Evolutionary conservation across 2,888 invertebrate species (phyloP).

Genomic region (Gari tellinella): DNA sequence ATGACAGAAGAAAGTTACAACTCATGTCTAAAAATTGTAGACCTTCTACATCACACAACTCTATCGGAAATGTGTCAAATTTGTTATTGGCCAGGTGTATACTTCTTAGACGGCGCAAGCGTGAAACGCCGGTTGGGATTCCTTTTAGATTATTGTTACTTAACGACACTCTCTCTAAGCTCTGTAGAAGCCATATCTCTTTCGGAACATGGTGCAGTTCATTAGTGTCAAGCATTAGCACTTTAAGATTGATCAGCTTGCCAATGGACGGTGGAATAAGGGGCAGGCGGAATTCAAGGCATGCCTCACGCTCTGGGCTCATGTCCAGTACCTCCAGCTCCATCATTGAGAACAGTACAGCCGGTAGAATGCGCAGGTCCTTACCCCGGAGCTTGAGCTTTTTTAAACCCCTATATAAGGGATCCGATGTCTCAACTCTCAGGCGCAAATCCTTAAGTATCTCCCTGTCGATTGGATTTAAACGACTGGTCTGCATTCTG

Average conservation of each 20-base stretch:
- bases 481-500: conserved; percentile 22
- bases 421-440: conserved; percentile 79
- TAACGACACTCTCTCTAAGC: conserved; percentile 81
- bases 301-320: conserved; percentile 83
- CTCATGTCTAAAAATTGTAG: conserved; percentile 84
- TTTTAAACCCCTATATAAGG: conserved; percentile 76
- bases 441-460: conserved; percentile 69
- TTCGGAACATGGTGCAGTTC: conserved; percentile 77
- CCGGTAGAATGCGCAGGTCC: conserved; percentile 78
- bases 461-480: conserved; percentile 36
- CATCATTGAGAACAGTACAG: conserved; percentile 78
- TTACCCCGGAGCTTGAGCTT: conserved; percentile 80
- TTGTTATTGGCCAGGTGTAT: conserved; percentile 84
- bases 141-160: conserved; percentile 81
- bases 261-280: conserved; percentile 79
- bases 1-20: conserved; percentile 79
- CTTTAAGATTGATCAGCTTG: conserved; percentile 77
- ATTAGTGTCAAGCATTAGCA: conserved; percentile 83
- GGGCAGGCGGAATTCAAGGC: conserved; percentile 80
- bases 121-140: conserved; percentile 77
- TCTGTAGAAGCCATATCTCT: conserved; percentile 77
- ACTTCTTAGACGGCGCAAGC: conserved; percentile 76
- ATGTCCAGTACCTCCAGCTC: conserved; percentile 83
- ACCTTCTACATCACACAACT: conserved; percentile 76
- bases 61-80: conserved; percentile 79